These are phyloP conservation scores for Cladopsammia gracilis DNA, from an alignment of 64 coral and sea anemone genomes.

Conservation along the genomic window DNA sequence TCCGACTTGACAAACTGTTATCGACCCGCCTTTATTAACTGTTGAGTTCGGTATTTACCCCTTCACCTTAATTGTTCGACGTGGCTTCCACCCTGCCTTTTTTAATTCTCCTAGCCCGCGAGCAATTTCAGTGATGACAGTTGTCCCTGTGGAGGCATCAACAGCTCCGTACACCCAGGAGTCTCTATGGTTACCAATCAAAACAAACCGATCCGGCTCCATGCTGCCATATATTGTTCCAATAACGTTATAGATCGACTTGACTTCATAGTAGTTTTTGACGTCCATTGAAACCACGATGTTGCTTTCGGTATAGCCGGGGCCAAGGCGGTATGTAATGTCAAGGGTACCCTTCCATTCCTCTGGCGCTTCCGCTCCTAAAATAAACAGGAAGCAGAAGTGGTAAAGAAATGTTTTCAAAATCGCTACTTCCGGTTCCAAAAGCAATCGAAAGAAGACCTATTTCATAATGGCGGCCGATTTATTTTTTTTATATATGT, in stretches of 20 bases:
- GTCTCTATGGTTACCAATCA: constrained; percentile 91
- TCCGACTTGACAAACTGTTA: no score
- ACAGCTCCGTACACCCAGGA: constrained; percentile 87
- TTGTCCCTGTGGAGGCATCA: constrained; percentile 77
- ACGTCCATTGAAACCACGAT: constrained; percentile 62
- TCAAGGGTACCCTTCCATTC: constrained; percentile 73
- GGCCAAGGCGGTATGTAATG: constrained; percentile 75
- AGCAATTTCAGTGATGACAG: constrained; percentile 69
- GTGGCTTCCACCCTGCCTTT: constrained; percentile 85
- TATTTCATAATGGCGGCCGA: no score
- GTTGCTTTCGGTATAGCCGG: constrained; percentile 14
- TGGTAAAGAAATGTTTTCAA: no score
- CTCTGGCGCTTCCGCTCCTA: constrained; percentile 58
- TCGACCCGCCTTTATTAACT: no score
- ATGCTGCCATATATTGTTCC: constrained; percentile 88
- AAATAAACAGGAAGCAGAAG: neutral
- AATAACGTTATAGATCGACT: constrained; percentile 90
- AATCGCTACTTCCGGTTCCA: no score
- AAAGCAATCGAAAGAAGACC: no score
- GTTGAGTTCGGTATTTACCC: no score
- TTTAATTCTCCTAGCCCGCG: constrained; percentile 72
- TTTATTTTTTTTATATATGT: no score
- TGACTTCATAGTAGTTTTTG: constrained; percentile 53
- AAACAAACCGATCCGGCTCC: constrained; percentile 87
- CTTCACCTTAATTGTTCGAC: constrained; percentile 82